Percentiles rank a stretch among this genome's conserved stretches.
phyloP scores from a whole-genome alignment of 1,140 invertebrate genomes.

The Drosophila mauritiana region DNA sequence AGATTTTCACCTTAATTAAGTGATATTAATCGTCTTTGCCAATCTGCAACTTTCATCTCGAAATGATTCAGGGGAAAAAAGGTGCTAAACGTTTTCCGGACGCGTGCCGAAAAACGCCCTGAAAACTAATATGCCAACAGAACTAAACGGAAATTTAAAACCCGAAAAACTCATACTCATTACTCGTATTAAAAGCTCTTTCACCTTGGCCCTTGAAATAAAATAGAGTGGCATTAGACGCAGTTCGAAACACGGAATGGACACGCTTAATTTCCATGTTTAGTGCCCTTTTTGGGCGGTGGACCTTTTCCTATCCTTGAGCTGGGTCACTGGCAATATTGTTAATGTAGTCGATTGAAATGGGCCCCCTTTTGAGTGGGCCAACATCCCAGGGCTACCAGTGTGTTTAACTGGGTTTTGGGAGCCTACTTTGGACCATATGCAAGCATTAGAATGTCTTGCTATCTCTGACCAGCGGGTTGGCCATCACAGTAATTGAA shows the following conservation, averaged over 20 bases:
- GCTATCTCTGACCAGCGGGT: conserved; percentile 29
- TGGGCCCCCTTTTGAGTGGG: conserved; percentile 47
- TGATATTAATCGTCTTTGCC: conserved; percentile 76
- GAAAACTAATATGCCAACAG: not conserved
- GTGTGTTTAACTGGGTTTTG: conserved; percentile 1
- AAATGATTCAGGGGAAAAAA: conserved; percentile 9
- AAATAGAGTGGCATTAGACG: conserved; percentile 27
- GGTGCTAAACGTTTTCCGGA: conserved; percentile 26
- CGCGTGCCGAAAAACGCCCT: conserved; percentile 40
- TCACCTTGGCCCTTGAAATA: conserved; percentile 42
- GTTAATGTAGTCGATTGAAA: conserved; percentile 77
- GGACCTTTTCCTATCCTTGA: conserved; percentile 47
- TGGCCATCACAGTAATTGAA: conserved; percentile 68
- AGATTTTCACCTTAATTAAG: conserved; percentile 83
- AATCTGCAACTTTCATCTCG: conserved; percentile 49
- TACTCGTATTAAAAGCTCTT: conserved; percentile 74
- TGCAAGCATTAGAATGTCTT: conserved; percentile 49
- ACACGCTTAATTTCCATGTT: conserved; percentile 76
- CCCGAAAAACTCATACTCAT: conserved; percentile 52
- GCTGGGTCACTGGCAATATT: conserved; percentile 62
- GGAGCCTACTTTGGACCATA: conserved; percentile 37
- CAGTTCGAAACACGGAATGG: conserved; percentile 26
- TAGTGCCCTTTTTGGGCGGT: conserved; percentile 56
- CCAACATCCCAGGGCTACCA: conserved; percentile 1
- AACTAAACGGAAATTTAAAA: conserved; percentile 26